A percentile compares a stretch with the other conserved stretches of the same genome.
phyloP scores from a whole-genome alignment of 2,797 vertebrate genomes.

The Atherinosoma microstoma region DNA sequence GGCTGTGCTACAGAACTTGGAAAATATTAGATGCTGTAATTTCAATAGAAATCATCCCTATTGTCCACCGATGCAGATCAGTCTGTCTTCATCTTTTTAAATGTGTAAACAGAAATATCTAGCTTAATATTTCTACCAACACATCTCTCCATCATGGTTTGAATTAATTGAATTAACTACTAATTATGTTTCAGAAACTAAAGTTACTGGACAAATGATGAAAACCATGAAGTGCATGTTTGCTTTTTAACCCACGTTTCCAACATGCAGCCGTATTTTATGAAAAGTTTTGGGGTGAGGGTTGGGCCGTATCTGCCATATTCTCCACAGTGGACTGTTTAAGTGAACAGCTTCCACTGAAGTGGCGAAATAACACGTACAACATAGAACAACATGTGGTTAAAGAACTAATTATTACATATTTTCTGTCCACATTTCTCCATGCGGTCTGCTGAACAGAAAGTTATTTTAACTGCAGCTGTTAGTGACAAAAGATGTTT shows the following conservation, averaged over 20 bases:
- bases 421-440: not conserved
- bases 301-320: not conserved
- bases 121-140: not conserved
- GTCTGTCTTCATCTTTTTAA: not conserved
- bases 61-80: not conserved
- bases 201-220: not conserved
- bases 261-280: not conserved
- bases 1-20: not conserved
- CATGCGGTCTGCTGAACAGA: not conserved
- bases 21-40: not conserved
- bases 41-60: not conserved
- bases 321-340: not conserved
- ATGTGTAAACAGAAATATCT: not conserved
- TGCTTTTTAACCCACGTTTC: not conserved
- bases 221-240: not conserved
- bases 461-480: not conserved
- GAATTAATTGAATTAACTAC: slow-evolving; percentile 31
- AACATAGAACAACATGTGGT: not conserved
- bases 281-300: not conserved
- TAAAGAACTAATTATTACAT: not conserved
- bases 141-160: slow-evolving; percentile 15
- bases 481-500: not conserved
- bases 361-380: not conserved
- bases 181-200: slow-evolving; percentile 26
- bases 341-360: not conserved